Percentiles rank a stretch among this genome's conserved stretches.
These are phyloP conservation scores for Ptycholaimellus sp. DNA, from an alignment of 2,888 invertebrate genomes.

Conservation along the genomic window DNA sequence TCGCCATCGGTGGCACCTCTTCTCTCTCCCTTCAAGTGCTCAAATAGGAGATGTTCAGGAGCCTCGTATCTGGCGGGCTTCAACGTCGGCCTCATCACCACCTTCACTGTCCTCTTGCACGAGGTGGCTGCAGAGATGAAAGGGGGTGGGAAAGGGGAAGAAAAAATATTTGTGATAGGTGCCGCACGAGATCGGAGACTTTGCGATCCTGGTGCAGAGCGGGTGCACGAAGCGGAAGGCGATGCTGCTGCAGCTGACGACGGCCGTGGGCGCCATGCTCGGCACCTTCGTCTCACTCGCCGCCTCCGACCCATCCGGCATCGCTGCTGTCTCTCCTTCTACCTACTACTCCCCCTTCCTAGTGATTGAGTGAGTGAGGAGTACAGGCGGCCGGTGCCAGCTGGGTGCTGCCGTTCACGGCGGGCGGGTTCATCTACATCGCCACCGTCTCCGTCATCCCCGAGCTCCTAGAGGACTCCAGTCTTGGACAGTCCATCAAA, in stretches of 20 bases:
- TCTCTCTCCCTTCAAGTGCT: neutral
- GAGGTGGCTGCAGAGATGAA: too few species aligned
- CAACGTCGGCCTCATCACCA: constrained; percentile 53
- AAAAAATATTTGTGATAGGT: too few species aligned
- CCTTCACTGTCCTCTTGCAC: constrained; percentile 78
- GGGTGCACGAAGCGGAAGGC: constrained; percentile 80
- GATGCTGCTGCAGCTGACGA: constrained; percentile 70
- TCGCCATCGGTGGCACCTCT: constrained; percentile 66
- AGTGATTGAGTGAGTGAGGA: neutral
- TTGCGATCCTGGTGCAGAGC: constrained; percentile 88
- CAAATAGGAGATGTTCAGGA: neutral
- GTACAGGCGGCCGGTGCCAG: constrained; percentile 42
- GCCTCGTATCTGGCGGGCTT: constrained; percentile 54
- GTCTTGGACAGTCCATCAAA: constrained; percentile 16
- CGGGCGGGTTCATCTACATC: constrained; percentile 78
- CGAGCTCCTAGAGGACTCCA: constrained; percentile 57
- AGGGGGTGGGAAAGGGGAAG: too few species aligned
- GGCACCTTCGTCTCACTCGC: constrained; percentile 35
- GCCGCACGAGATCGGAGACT: constrained; percentile 97
- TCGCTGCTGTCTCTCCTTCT: too few species aligned
- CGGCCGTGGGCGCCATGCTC: constrained; percentile 74
- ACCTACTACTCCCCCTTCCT: too few species aligned
- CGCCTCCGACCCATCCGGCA: constrained; percentile 15
- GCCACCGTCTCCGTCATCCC: constrained; percentile 96
- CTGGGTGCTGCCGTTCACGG: constrained; percentile 66